A percentile compares a stretch with the other conserved stretches of the same genome.
phyloP scores from a whole-genome alignment of 2,888 invertebrate species.

The Leucophora obtusa region DNA sequence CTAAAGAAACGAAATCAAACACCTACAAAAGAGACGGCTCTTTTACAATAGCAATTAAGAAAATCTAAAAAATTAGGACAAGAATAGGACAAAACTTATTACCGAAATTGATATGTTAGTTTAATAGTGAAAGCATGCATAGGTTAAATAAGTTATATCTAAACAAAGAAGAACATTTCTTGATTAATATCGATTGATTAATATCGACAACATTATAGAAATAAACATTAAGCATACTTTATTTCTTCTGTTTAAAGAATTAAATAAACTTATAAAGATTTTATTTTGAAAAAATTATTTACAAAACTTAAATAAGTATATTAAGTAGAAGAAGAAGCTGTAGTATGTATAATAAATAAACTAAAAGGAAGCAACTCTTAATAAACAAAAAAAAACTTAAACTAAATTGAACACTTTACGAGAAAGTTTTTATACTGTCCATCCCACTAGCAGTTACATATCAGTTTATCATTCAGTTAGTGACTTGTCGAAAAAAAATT shows the following conservation, averaged over 20 bases:
- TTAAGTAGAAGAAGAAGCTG: constrained; percentile 39
- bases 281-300: constrained; percentile 30
- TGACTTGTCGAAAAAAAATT: too few species aligned
- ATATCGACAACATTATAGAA: neutral
- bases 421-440: neutral
- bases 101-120: constrained; percentile 33
- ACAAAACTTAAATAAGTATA: constrained; percentile 24
- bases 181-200: too few species aligned
- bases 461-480: too few species aligned
- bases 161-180: neutral
- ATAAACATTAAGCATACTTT: constrained; percentile 30
- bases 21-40: neutral
- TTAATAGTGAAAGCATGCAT: constrained; percentile 28
- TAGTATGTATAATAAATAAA: constrained; percentile 47
- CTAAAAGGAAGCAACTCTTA: constrained; percentile 17
- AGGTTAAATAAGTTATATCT: neutral
- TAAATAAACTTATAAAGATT: constrained; percentile 19
- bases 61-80: neutral
- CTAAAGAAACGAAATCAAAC: neutral
- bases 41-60: neutral
- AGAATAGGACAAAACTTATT: neutral
- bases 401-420: constrained; percentile 47
- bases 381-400: constrained; percentile 4
- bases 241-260: neutral
- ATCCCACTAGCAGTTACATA: too few species aligned